These are phyloP conservation scores for Stenurella melanura DNA, from an alignment of 2,888 invertebrate species.

Conservation along the genomic window DNA sequence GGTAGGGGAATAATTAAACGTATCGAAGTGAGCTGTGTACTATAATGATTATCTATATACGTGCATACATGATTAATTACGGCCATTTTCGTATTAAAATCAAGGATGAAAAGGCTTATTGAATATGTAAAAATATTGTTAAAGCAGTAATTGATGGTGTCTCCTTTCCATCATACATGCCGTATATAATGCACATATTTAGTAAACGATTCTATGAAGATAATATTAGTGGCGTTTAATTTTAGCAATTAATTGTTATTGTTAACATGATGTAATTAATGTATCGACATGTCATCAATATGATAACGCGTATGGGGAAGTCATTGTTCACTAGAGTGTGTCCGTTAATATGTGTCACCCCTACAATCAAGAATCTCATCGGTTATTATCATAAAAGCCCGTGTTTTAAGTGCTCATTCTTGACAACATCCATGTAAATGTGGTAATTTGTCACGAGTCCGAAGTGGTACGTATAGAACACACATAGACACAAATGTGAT, in stretches of 20 bases:
- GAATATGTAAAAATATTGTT: slow-evolving; percentile 34
- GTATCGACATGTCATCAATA: slow-evolving; percentile 57
- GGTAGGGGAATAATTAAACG: neutral
- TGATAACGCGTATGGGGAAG: slow-evolving; percentile 45
- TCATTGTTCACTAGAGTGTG: slow-evolving; percentile 45
- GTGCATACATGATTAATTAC: slow-evolving; percentile 32
- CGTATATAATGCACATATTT: slow-evolving; percentile 29
- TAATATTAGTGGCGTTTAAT: slow-evolving; percentile 51
- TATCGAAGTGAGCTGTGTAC: slow-evolving; percentile 1
- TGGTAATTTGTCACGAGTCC: slow-evolving; percentile 60
- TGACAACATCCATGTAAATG: slow-evolving; percentile 60
- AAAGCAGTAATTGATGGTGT: slow-evolving; percentile 37
- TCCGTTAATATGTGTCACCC: slow-evolving; percentile 52
- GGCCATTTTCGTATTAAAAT: slow-evolving; percentile 21
- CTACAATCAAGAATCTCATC: slow-evolving; percentile 44
- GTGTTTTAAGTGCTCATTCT: slow-evolving; percentile 57
- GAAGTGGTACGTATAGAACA: slow-evolving; percentile 47
- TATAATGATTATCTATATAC: slow-evolving; percentile 26
- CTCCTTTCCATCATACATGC: slow-evolving; percentile 19
- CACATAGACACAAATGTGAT: slow-evolving; percentile 37
- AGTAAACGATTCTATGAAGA: slow-evolving; percentile 45
- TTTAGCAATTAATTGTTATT: slow-evolving; percentile 54
- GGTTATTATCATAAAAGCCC: slow-evolving; percentile 35
- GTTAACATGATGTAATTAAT: slow-evolving; percentile 56
- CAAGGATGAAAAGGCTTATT: slow-evolving; percentile 31